These are phyloP conservation scores for Apolygus lucorum DNA, from an alignment of 1,140 invertebrate genomes.

Conservation along the genomic window DNA sequence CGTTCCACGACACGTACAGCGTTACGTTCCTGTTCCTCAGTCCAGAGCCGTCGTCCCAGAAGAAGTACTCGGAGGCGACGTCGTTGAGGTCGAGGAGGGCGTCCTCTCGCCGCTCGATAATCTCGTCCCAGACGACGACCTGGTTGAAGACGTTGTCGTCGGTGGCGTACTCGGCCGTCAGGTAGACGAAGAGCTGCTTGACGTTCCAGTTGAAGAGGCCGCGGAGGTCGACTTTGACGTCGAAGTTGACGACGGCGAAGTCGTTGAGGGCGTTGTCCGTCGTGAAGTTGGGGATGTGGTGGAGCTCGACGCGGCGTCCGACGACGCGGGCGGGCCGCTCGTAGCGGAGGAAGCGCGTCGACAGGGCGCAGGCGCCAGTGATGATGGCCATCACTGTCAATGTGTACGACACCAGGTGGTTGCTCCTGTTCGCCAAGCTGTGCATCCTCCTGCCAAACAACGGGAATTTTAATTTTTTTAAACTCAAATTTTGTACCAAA, in stretches of 20 bases:
- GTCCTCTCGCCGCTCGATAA: not conserved
- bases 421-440: no score
- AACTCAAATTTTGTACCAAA: no score
- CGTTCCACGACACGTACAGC: not conserved
- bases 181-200: not conserved
- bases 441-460: no score
- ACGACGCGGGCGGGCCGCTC: not conserved
- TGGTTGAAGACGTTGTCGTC: not conserved
- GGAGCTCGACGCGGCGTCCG: not conserved
- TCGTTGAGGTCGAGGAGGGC: not conserved
- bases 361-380: not conserved
- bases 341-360: not conserved
- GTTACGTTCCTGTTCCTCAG: not conserved
- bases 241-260: not conserved
- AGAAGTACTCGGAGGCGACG: not conserved
- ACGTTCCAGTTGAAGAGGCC: not conserved
- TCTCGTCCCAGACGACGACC: not conserved
- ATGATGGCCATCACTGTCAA: not conserved
- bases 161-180: not conserved
- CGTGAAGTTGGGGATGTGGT: not conserved
- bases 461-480: no score
- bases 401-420: not conserved
- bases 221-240: not conserved
- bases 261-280: not conserved
- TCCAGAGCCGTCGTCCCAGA: not conserved